A percentile compares a stretch with the other conserved stretches of the same genome.
These are phyloP conservation scores for Indicator maculatus DNA, from an alignment of 2,113 vertebrate genomes.

Conservation along the genomic window DNA sequence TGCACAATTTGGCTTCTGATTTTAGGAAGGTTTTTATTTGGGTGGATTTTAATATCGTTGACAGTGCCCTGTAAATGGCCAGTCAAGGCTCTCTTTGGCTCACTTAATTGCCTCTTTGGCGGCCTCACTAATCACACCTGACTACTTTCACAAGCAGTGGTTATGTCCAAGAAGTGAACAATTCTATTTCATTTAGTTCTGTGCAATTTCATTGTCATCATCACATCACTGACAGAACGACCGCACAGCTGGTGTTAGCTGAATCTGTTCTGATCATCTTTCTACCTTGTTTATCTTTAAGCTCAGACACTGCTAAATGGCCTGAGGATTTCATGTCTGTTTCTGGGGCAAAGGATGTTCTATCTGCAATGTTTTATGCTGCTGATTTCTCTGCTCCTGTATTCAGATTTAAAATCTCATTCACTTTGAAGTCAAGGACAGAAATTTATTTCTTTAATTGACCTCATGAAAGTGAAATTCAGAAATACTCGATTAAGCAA, in stretches of 20 bases:
- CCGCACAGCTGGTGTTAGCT: background rate
- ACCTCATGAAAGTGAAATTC: background rate
- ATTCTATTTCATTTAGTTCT: background rate
- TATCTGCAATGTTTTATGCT: background rate
- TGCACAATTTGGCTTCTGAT: background rate
- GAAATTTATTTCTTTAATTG: background rate
- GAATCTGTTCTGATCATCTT: background rate
- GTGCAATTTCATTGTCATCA: background rate
- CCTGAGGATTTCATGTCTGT: background rate
- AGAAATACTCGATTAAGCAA: background rate
- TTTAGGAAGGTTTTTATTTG: background rate
- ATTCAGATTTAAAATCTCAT: background rate
- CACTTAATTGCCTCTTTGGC: background rate
- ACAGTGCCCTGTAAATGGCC: background rate
- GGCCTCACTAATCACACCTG: background rate
- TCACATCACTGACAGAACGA: background rate
- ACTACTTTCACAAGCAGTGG: background rate
- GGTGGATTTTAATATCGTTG: background rate
- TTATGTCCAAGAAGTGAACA: background rate
- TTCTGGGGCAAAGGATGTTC: background rate
- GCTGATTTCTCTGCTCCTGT: background rate
- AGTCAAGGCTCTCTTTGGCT: background rate
- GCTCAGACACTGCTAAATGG: background rate
- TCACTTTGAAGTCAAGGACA: background rate
- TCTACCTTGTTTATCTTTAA: background rate